Base-by-base conservation (phyloP, 2,888 invertebrate genomes). In the Minunthozetes semirufus region DNA sequence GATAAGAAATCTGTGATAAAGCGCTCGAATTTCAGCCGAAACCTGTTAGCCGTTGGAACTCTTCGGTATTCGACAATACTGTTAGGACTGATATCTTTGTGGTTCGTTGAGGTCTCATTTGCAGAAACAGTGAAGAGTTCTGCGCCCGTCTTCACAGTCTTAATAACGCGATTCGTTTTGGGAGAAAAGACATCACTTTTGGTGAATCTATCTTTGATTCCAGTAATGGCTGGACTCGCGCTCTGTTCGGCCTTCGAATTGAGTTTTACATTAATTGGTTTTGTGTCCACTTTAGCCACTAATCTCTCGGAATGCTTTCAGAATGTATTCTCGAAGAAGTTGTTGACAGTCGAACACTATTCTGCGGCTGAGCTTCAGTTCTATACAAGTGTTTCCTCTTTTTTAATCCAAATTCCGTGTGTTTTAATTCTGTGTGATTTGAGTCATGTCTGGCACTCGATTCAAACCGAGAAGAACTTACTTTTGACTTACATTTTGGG, bases 81-180 rank as follows among this genome's bases (percentile, higher is more conserved):
- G 76, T 83, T 90, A 80, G 90, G 90, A 74, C 83, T 90, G 79
- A 86, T 90, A 73, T 89, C 90, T 11, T 84, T 91, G 74, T 89
- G 90, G 84, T 90, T 88, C 83, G 89, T 90, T 76, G 89, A 90
- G 76, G 90, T 90, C 75, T 90, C 90, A 82, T 91, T 91, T 82
- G 90, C 90, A 66, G 90, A 90, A 83, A 90, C 90, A 17, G 89
- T 91, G 68, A 91, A 91, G 82, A 90, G 90, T 83, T 90, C 90
- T 46, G 90, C 90, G 22, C 91, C 91, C 53, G 84, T 90, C 73
- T 90, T 90, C 82, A 91, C 91, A 56, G 90, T 91, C 75, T 82
- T 90, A 77, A 89, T 91, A 80, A 89, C 90, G 72, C 86, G 88
- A 82, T 72, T 83, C 48, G 76, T 85, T 73, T 79, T 84, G 56